A percentile compares a stretch with the other conserved stretches of the same genome.
Evolutionary conservation across 2,113 vertebrate genomes (phyloP).

Genomic region (Syngnathoides biaculeatus): DNA sequence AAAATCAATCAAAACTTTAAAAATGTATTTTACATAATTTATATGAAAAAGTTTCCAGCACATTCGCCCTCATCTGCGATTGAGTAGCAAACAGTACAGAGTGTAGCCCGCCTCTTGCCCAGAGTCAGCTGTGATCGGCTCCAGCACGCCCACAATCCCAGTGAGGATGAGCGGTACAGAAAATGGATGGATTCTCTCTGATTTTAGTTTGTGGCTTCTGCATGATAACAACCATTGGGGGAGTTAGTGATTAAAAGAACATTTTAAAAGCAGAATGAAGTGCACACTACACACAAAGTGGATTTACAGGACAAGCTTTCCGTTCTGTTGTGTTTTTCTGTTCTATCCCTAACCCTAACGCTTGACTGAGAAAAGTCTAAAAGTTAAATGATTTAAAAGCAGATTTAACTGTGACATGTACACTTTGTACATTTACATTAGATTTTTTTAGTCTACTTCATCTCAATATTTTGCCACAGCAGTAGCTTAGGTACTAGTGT

Average conservation of each 20-base stretch:
- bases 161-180: too few relatives aligned
- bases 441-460: neutral
- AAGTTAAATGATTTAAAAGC: neutral
- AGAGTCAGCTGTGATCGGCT: too few relatives aligned
- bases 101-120: too few relatives aligned
- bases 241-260: constrained; percentile 29
- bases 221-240: constrained; percentile 27
- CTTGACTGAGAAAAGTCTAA: neutral
- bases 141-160: too few relatives aligned
- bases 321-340: neutral
- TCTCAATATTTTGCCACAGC: neutral
- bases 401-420: neutral
- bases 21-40: neutral
- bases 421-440: neutral
- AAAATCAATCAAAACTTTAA: neutral
- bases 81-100: too few relatives aligned
- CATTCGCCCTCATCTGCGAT: neutral
- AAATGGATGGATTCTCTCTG: neutral
- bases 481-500: neutral
- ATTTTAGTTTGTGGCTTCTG: constrained; percentile 16
- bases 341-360: too few relatives aligned
- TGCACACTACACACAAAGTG: neutral
- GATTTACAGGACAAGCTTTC: neutral
- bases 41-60: constrained; percentile 7
- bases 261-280: constrained; percentile 14